Conservation (phyloP, 1,140 invertebrate genomes). For the Oedothorax gibbosus region DNA sequence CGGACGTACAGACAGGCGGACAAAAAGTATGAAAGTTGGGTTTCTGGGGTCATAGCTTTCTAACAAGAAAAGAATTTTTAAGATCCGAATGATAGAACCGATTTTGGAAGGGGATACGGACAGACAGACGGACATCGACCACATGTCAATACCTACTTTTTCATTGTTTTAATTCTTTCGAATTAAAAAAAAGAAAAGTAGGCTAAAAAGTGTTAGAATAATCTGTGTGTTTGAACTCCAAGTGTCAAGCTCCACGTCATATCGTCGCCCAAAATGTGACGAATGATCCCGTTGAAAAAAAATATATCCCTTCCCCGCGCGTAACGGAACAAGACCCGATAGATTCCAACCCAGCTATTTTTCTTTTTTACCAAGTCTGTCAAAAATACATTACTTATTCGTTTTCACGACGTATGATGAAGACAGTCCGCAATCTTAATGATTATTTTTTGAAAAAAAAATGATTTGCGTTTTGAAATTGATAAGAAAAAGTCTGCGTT, state of each 20-base stretch:
- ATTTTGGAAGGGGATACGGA: no score
- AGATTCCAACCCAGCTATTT: conserved; percentile 39
- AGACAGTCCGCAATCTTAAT: conserved; percentile 29
- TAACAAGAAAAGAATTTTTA: no score
- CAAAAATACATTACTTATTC: conserved; percentile 56
- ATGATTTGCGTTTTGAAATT: no score
- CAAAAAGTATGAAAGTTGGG: no score
- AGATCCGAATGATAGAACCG: no score
- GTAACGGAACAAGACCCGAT: conserved; percentile 28
- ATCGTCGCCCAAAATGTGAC: conserved; percentile 2
- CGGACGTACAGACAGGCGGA: no score
- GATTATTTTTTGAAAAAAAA: conserved; percentile 41
- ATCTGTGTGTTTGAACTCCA: conserved; percentile 31
- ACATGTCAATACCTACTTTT: no score
- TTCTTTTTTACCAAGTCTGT: conserved; percentile 52
- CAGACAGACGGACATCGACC: no score
- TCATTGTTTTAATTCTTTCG: no score
- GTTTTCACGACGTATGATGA: conserved; percentile 27
- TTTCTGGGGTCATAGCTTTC: no score
- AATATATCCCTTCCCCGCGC: conserved; percentile 8
- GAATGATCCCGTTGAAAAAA: conserved; percentile 26
- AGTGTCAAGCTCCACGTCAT: conserved; percentile 40
- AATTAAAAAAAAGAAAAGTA: conserved; percentile 46
- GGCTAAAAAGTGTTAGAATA: conserved; percentile 49
- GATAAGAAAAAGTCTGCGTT: conserved; percentile 36